These are phyloP conservation scores for Drosophila pullipes DNA, from an alignment of 2,888 invertebrate species.

Conservation along the genomic window DNA sequence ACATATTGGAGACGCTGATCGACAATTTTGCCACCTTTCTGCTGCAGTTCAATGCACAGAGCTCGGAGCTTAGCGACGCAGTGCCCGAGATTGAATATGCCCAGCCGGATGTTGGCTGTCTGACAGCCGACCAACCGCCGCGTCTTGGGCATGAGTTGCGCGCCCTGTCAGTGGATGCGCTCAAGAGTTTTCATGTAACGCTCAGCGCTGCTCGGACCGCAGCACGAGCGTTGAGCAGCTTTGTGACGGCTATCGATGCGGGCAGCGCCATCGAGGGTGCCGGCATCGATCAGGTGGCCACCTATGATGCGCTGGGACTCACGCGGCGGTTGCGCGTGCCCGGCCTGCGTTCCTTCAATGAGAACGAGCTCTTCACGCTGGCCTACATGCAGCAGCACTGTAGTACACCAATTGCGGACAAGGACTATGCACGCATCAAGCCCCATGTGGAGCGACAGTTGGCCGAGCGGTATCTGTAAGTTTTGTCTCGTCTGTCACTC, in stretches of 20 bases:
- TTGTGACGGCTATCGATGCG: slow-evolving; percentile 80
- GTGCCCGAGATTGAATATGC: slow-evolving; percentile 69
- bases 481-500: slow-evolving; percentile 13
- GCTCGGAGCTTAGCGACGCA: slow-evolving; percentile 54
- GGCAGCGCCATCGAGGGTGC: slow-evolving; percentile 82
- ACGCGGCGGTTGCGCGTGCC: slow-evolving; percentile 80
- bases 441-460: slow-evolving; percentile 84
- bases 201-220: slow-evolving; percentile 82
- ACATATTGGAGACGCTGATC: slow-evolving; percentile 83
- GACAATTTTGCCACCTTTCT: slow-evolving; percentile 80
- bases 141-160: slow-evolving; percentile 59
- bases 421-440: slow-evolving; percentile 84
- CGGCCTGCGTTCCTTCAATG: slow-evolving; percentile 83
- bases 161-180: slow-evolving; percentile 69
- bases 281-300: slow-evolving; percentile 78
- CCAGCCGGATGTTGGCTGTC: slow-evolving; percentile 74
- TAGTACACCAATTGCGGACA: slow-evolving; percentile 83
- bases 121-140: slow-evolving; percentile 67
- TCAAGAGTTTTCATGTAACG: slow-evolving; percentile 82
- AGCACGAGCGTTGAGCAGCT: slow-evolving; percentile 80
- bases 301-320: slow-evolving; percentile 80
- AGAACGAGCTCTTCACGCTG: slow-evolving; percentile 84
- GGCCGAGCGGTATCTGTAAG: slow-evolving; percentile 84
- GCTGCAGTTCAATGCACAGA: slow-evolving; percentile 82
- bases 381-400: slow-evolving; percentile 85